Base-by-base conservation (phyloP, 2,888 invertebrate species). In the Seira musarum region DNA sequence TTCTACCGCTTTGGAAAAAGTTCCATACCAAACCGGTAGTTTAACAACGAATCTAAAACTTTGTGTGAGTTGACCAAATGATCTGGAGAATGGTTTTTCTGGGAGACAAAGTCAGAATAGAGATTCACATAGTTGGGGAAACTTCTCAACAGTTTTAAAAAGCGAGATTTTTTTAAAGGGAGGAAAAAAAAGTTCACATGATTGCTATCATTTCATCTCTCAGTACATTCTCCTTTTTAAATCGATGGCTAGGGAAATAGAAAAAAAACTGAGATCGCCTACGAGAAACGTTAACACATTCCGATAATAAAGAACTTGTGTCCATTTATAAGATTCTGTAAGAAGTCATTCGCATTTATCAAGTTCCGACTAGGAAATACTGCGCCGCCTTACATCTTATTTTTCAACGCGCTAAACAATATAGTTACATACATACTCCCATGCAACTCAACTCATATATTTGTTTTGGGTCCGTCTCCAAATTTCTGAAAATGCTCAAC, bases 311-410 rank as follows among this genome's bases (percentile, higher is more conserved):
- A n/a, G n/a, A n/a, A n/a, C n/a, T n/a, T n/a, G n/a, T n/a, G n/a
- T n/a, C n/a, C n/a, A n/a, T n/a, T n/a, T n/a, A n/a, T n/a, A n/a
- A n/a, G n/a, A n/a, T n/a, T n/a, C n/a, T n/a, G n/a, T n/a, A n/a
- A 35, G 68, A 53, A 53, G 19, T 53, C 53, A 68, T 68, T 68
- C 49, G 68, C 22, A 68, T 68, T 68, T 53, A 68, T 68, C 1
- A 68, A 53, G 46, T 25, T 24, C 24, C 64, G 22, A 15, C 24
- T 25, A 17, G 22, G 63, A 21, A 63, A 21, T 63, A 63, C 63
- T 17, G 13, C 21, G 13, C 13, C 21, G 22, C 21, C 19, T 8
- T 57, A 5, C 57, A 57, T 57, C 65, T 65, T 25, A 8, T 30
- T 5, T 24, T 17, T 65, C 6, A 65, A 25, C 10, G 30, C 22